Conservation (phyloP, 2,113 vertebrate genomes). For the Grallaria varia region DNA sequence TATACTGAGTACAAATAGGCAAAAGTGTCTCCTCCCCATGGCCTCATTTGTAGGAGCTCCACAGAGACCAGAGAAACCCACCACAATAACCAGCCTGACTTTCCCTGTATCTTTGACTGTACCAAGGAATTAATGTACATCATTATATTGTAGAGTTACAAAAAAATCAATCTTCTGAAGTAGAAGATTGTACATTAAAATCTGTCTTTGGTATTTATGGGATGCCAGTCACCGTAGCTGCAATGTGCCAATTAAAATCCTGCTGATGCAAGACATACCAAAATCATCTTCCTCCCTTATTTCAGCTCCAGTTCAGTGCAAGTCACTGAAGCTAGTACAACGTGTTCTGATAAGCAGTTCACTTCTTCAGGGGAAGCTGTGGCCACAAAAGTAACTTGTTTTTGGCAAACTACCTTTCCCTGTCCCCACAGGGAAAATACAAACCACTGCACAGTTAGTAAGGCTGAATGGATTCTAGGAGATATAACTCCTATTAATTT, state of each 20-base stretch:
- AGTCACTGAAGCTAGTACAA: background rate
- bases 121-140: conserved; percentile 48
- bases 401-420: conserved; percentile 1
- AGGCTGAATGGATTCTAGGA: background rate
- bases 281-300: conserved; percentile 19
- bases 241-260: conserved; percentile 65
- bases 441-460: background rate
- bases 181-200: conserved; percentile 49
- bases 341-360: conserved; percentile 6
- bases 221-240: conserved; percentile 52
- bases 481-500: background rate
- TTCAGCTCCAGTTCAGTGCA: conserved; percentile 39
- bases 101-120: background rate
- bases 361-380: background rate
- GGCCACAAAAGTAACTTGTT: background rate
- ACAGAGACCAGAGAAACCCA: conserved; percentile 2
- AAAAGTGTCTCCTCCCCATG: background rate
- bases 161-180: conserved; percentile 49
- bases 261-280: conserved; percentile 59
- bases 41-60: conserved; percentile 15
- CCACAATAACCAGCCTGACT: background rate
- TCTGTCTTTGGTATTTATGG: conserved; percentile 63
- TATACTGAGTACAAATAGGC: background rate
- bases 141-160: conserved; percentile 26
- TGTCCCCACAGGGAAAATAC: background rate